These are phyloP conservation scores for Aleadryas rufinucha DNA, from an alignment of 2,113 vertebrate species.

Conservation along the genomic window DNA sequence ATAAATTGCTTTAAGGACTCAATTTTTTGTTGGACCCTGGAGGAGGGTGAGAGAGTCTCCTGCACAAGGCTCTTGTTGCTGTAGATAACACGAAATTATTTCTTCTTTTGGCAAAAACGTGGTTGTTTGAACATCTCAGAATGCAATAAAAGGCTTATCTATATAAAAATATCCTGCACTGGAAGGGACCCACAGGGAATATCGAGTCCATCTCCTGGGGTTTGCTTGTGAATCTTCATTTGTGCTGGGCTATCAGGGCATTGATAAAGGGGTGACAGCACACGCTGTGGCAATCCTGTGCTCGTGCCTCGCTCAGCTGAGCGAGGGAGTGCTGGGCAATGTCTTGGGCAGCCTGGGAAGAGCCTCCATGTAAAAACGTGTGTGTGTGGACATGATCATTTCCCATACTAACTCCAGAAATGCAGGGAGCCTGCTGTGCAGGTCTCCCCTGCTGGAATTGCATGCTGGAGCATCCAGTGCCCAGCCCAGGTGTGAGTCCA, in stretches of 20 bases:
- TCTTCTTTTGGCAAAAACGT: neutral
- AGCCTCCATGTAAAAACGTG: neutral
- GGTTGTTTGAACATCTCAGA: neutral
- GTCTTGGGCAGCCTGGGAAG: neutral
- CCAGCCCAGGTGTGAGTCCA: neutral
- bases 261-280: too few species aligned
- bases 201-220: neutral
- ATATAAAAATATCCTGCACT: neutral
- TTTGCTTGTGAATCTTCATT: neutral
- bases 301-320: neutral
- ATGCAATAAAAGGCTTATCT: neutral
- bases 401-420: neutral
- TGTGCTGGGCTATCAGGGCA: neutral
- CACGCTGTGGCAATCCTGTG: neutral
- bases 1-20: neutral
- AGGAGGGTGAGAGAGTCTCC: neutral
- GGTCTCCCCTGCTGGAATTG: neutral
- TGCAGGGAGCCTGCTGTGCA: neutral
- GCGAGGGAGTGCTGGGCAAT: rapidly evolving
- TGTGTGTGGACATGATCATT: neutral
- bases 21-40: neutral
- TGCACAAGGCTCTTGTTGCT: neutral
- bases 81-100: neutral
- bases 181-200: neutral
- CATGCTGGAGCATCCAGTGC: neutral